Percentiles rank a stretch among this genome's conserved stretches.
Evolutionary conservation across 1,140 invertebrate genomes (phyloP).

Genomic region (Drosophila paulistorum): DNA sequence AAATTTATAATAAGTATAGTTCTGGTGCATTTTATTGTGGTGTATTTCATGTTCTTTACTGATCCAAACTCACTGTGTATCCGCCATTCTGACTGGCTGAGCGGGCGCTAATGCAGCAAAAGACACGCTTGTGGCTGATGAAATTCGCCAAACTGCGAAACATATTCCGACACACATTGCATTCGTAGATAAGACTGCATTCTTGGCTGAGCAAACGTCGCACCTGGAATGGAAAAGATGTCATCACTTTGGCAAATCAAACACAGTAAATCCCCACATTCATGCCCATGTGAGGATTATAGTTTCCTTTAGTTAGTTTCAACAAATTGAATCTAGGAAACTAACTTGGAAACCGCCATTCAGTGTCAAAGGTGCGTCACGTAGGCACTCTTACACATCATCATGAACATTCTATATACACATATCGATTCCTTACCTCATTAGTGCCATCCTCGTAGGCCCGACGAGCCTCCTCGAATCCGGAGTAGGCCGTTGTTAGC

Average conservation of each 20-base stretch:
- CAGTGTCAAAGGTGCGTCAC: conserved; percentile 62
- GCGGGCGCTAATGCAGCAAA: conserved; percentile 85
- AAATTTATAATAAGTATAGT: background rate
- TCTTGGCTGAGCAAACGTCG: conserved; percentile 88
- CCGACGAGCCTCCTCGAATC: conserved; percentile 85
- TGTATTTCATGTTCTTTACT: conserved; percentile 46
- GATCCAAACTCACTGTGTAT: conserved; percentile 84
- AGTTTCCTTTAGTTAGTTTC: background rate
- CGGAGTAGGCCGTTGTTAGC: conserved; percentile 85
- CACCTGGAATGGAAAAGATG: conserved; percentile 84
- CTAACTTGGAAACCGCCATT: conserved; percentile 42
- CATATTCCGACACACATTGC: conserved; percentile 91
- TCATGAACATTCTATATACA: conserved; percentile 1
- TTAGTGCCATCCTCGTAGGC: conserved; percentile 86
- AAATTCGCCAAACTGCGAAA: conserved; percentile 93
- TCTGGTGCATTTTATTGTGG: no score
- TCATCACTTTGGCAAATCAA: background rate
- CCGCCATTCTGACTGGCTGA: conserved; percentile 80
- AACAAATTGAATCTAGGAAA: background rate
- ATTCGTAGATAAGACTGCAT: conserved; percentile 93
- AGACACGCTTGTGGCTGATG: conserved; percentile 91
- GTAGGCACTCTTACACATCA: conserved; percentile 48
- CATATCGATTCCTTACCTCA: conserved; percentile 82
- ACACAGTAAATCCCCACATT: conserved; percentile 3
- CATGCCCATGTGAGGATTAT: background rate